Base-by-base conservation (phyloP, 2,113 vertebrate species). In the Damaliscus lunatus region DNA sequence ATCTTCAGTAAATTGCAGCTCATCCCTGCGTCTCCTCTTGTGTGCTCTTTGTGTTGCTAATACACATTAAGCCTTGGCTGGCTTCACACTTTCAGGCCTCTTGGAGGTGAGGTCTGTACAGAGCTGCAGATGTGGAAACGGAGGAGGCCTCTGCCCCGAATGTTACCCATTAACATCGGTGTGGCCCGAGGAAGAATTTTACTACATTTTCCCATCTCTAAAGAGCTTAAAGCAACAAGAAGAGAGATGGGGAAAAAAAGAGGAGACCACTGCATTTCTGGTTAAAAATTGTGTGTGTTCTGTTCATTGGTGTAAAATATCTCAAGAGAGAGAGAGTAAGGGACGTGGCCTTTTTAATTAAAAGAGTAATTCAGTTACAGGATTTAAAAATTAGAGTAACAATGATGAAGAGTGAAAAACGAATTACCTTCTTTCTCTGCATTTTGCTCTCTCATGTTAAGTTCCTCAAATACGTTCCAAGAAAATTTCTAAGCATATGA, bases 1-100 rank as follows among this genome's bases (percentile, higher is more conserved):
- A 99, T 99, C 99, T 99, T 99, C 98, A 98, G 98, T 98, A 98
- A 99, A 99, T 99, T 99, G 99, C 99, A 99, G 98, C 98, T 98
- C 98, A 98, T 99, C 98, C 98, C 80, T 98, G 96, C 95, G 97
- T 98, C 98, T 98, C 98, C 98, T 94, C 98, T 98, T 80, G 85
- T 36, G 0, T 0, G 23, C 96, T 94, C 98, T 99, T 99, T 99
- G 99, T 99, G 99, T 99, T 99, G 99, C 98, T 99, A 99, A 99
- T 99, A 97, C 98, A 98, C 98, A 99, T 99, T 99, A 99, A 62
- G 94, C 88, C 98, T 98, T 98, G 99, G 98, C 98, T 99, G 99
- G 99, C 99, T 99, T 99, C 99, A 98, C 99, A 97, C 98, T 99
- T 99, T 99, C 98, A 99, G 98, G 95, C 98, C 1, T 98, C 98